Evolutionary conservation across 2,797 vertebrate genomes (phyloP).

Genomic region (Pagetopsis macropterus): DNA sequence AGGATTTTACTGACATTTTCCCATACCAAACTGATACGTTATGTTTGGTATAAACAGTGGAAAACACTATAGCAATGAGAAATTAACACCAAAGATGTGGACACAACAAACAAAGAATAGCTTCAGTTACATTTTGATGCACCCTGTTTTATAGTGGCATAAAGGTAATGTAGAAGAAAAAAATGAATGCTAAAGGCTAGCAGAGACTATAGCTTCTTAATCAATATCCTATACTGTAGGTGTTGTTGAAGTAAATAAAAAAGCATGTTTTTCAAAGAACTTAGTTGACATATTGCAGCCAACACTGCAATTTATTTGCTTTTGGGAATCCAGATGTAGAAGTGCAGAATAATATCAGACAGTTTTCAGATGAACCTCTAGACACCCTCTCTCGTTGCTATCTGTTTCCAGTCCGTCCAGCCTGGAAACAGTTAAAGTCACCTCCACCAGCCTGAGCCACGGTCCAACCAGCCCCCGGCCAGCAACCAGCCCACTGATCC

Average conservation of each 20-base stretch:
- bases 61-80: not conserved
- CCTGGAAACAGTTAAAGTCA: conserved; percentile 40
- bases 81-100: not conserved
- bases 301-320: conserved; percentile 1
- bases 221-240: not conserved
- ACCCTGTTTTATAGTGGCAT: not conserved
- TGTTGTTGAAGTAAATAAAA: not conserved
- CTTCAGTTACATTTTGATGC: not conserved
- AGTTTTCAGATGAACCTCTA: conserved; percentile 29
- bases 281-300: not conserved
- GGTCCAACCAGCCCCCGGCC: conserved; percentile 41
- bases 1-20: conserved; percentile 1
- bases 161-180: not conserved
- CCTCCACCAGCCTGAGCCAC: conserved; percentile 24
- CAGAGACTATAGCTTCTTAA: not conserved
- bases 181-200: not conserved
- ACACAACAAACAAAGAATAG: not conserved
- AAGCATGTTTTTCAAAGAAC: not conserved
- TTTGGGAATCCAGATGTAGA: not conserved
- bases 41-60: not conserved
- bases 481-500: conserved; percentile 38
- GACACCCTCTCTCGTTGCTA: conserved; percentile 20
- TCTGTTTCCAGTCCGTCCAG: conserved; percentile 60
- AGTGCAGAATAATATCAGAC: conserved; percentile 5
- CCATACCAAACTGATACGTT: not conserved